Evolutionary conservation across 1,140 invertebrate genomes (phyloP), one percentile per base, ranked within the genome.

Genomic region (Bemisia tabaci): DNA sequence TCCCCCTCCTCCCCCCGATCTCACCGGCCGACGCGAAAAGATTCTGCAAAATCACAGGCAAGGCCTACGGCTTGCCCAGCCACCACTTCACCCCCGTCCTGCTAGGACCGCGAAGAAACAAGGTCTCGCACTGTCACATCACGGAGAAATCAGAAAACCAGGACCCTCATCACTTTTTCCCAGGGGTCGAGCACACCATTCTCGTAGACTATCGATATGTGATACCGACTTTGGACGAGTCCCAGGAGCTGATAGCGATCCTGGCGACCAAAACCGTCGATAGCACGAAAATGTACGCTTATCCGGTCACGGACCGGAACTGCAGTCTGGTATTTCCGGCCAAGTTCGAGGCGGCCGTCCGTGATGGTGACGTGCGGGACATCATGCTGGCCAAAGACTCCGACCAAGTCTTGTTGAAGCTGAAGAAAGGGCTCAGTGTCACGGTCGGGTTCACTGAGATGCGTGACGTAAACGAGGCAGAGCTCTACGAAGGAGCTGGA

Each of bases 31-130:
- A 90, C 71, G 89, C 88, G 1, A 85, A 88, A 73, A 81, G 87
- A 66, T 87, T 87, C 71, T 91, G 90, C 74, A 82, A 87, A 68
- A 89, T 92, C 67, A 92, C 89, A 0, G 88, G 88, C 48, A 90
- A 90, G 76, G 88, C 89, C 12, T 87, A 87, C 64, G 87, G 87
- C 22, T 74, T 87, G 65, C 85, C 85, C 2, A 82, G 82, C n/a
- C 87, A 88, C 74, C 87, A 90, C 75, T 90, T 89, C 81, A 87
- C 89, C 78, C 89, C 88, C 70, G 86, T 88, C 26, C 73, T 88
- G 24, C 78, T 85, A 22, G 80, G 81, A 65, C 79, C 80, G 1
- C 74, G 78, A 24, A 67, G 77, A 74, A 61, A 83, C 80, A 70
- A 64, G 58, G 69, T 79, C 80, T 33, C 23, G 21, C 83, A 84